Evolutionary conservation across 2,797 vertebrate species (phyloP).

Genomic region (Neosilurus hyrtlii): DNA sequence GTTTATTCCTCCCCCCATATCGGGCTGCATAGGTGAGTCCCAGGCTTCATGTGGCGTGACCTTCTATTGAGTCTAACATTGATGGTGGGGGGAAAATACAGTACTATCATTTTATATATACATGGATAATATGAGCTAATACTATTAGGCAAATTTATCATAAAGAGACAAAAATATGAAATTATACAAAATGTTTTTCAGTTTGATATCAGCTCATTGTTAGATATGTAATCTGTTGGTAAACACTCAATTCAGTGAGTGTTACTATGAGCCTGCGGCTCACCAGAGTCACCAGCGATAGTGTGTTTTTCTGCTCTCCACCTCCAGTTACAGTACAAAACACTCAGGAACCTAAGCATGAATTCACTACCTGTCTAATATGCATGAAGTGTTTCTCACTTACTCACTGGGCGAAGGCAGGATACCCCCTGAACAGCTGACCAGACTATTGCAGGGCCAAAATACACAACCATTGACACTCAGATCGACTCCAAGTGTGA

Average conservation of each 20-base stretch:
- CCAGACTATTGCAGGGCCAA: no score
- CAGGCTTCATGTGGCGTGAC: conserved; percentile 72
- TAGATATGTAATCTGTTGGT: background rate
- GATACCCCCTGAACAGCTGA: no score
- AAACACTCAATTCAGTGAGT: conserved; percentile 13
- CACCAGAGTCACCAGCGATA: conserved; percentile 23
- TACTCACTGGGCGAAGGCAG: no score
- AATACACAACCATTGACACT: no score
- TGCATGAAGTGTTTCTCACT: background rate
- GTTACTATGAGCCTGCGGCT: conserved; percentile 27
- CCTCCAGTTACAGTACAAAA: background rate
- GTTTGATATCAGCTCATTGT: background rate
- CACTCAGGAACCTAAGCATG: background rate
- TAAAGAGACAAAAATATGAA: background rate
- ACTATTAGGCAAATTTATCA: background rate
- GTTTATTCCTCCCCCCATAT: conserved; percentile 72
- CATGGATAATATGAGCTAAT: background rate
- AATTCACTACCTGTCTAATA: background rate
- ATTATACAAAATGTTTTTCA: background rate
- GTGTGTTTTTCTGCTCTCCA: conserved; percentile 25
- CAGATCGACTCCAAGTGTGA: no score
- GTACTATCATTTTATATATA: conserved; percentile 10
- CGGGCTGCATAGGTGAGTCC: conserved; percentile 65
- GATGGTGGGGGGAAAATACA: conserved; percentile 25
- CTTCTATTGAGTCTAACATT: conserved; percentile 63